Conservation (phyloP, 2,888 invertebrate species). For the Hydrotaea cyrtoneurina region DNA sequence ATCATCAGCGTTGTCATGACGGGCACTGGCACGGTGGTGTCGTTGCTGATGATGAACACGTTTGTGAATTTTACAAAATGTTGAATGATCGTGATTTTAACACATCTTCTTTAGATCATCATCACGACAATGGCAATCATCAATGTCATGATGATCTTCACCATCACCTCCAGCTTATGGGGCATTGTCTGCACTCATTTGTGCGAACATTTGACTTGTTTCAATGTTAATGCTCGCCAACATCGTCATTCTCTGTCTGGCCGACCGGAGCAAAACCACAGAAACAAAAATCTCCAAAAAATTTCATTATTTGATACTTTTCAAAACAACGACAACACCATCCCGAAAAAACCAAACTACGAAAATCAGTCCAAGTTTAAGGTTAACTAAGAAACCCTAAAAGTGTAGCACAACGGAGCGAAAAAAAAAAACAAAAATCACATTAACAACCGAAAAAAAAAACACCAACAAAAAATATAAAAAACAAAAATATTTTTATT, state of each 20-base stretch:
- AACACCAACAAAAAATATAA: conserved; percentile 10
- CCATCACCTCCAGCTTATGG: not conserved
- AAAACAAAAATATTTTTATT: conserved; percentile 58
- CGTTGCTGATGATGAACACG: conserved; percentile 30
- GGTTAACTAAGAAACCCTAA: conserved; percentile 66
- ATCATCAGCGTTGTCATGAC: conserved; percentile 40
- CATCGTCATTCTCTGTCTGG: not conserved
- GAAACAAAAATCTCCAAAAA: conserved; percentile 37
- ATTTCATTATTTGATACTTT: conserved; percentile 41
- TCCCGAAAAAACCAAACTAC: conserved; percentile 44
- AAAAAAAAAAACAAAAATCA: conserved; percentile 24
- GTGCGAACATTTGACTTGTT: conserved; percentile 25
- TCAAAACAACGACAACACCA: conserved; percentile 19
- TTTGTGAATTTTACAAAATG: conserved; percentile 42
- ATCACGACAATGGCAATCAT: not conserved
- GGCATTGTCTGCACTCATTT: conserved; percentile 38
- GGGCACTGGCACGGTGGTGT: conserved; percentile 51
- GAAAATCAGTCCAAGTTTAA: conserved; percentile 66
- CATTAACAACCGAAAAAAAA: conserved; percentile 18
- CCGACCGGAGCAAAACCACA: conserved; percentile 19
- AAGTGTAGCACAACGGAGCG: conserved; percentile 59
- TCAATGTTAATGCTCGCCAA: conserved; percentile 10
- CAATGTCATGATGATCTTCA: not conserved
- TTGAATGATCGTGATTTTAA: conserved; percentile 62
- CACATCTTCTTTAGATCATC: conserved; percentile 49